Conservation (phyloP, 2,113 vertebrate genomes). For the Bucco capensis region DNA sequence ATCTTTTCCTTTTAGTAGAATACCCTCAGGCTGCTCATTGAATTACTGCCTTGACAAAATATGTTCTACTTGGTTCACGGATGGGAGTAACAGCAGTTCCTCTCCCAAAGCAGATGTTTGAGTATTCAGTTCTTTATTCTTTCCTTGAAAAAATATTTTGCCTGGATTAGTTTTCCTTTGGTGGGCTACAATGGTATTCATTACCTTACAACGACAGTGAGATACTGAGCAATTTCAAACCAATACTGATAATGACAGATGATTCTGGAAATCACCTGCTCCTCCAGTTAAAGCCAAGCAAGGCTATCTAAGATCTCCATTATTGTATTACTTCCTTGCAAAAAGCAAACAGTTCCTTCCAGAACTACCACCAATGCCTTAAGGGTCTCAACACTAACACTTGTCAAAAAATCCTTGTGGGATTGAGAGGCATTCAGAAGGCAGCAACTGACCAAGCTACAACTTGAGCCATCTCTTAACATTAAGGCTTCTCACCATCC, state of each 20-base stretch:
- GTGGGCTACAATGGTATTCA: not conserved
- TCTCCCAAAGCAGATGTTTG: not conserved
- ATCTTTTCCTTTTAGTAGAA: slow-evolving; percentile 27
- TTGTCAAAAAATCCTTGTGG: not conserved
- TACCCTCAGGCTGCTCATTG: not conserved
- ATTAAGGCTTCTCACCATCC: accelerated
- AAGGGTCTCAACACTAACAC: not conserved
- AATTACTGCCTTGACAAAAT: not conserved
- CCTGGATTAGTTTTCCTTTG: not conserved
- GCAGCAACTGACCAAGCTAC: not conserved
- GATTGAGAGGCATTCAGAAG: not conserved
- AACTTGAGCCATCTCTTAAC: not conserved
- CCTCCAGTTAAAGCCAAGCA: not conserved
- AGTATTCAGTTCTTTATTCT: not conserved
- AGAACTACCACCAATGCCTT: not conserved
- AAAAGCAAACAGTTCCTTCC: not conserved
- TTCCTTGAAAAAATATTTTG: not conserved
- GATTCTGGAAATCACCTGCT: not conserved
- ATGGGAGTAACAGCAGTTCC: not conserved
- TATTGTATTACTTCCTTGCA: not conserved
- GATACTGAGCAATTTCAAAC: not conserved
- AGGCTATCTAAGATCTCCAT: not conserved
- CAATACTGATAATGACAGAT: not conserved
- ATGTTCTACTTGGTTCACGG: not conserved
- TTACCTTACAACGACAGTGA: not conserved